These are phyloP conservation scores for Agrochola circellaris DNA, from an alignment of 2,888 invertebrate species.

Conservation along the genomic window DNA sequence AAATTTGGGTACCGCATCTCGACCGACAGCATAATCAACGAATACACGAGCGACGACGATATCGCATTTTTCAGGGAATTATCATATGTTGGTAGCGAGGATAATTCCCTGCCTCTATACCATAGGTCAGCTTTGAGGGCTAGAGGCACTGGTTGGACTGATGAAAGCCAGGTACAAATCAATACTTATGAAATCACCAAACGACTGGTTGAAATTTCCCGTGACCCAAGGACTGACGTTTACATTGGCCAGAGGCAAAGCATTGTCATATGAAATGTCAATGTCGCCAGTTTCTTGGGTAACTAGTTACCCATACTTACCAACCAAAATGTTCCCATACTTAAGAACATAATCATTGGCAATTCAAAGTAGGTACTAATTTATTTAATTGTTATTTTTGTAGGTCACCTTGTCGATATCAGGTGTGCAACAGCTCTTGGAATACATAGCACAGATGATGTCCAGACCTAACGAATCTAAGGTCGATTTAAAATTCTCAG, in stretches of 20 bases:
- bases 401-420: conserved; percentile 82
- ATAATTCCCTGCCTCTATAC: conserved; percentile 88
- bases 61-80: conserved; percentile 81
- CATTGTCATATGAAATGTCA: neutral
- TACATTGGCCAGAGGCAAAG: neutral
- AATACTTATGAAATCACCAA: neutral
- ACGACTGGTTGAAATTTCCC: neutral
- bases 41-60: conserved; percentile 76
- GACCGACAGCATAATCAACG: conserved; percentile 81
- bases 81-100: conserved; percentile 89
- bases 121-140: conserved; percentile 73
- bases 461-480: conserved; percentile 66
- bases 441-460: conserved; percentile 68
- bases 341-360: neutral
- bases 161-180: conserved; percentile 74
- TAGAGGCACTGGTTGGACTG: conserved; percentile 77
- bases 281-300: neutral
- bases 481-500: conserved; percentile 83
- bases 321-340: neutral
- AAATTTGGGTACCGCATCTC: conserved; percentile 89
- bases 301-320: neutral
- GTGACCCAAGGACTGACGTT: neutral
- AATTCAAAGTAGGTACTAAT: too few relatives aligned
- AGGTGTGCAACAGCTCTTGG: conserved; percentile 78
- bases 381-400: neutral